Evolutionary conservation across 2,888 invertebrate species (phyloP).

Genomic region (Catocala fraxini): DNA sequence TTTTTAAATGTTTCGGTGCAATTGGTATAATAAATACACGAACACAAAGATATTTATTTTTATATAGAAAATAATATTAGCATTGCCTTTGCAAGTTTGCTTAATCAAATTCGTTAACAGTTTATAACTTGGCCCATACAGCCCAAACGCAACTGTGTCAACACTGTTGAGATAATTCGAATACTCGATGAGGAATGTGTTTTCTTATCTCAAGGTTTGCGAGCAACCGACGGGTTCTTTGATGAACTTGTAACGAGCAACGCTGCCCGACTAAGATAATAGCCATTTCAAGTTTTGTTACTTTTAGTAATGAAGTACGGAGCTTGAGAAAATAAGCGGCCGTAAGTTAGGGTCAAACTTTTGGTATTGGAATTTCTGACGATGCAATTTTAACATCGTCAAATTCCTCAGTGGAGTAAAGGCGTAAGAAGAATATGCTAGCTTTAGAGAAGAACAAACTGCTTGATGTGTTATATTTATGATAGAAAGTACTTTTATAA

Average conservation of each 20-base stretch:
- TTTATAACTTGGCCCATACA: constrained; percentile 42
- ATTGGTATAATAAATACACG: too few relatives aligned
- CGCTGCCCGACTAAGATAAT: constrained; percentile 51
- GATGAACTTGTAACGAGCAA: constrained; percentile 70
- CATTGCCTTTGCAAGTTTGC: background rate
- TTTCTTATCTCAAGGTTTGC: constrained; percentile 80
- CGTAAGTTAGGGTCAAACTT: constrained; percentile 15
- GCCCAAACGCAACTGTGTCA: constrained; percentile 78
- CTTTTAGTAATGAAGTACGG: constrained; percentile 48
- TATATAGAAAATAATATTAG: background rate
- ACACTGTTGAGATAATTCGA: constrained; percentile 81
- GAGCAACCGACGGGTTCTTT: constrained; percentile 70
- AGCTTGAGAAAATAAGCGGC: constrained; percentile 42
- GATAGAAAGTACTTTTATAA: too few relatives aligned
- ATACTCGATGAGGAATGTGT: constrained; percentile 81
- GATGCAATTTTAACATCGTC: constrained; percentile 15
- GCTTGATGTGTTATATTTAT: too few relatives aligned
- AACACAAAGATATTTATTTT: too few relatives aligned
- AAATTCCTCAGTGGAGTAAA: background rate
- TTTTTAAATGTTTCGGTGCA: too few relatives aligned
- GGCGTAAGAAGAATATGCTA: too few relatives aligned
- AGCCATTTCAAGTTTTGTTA: constrained; percentile 54
- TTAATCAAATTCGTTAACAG: constrained; percentile 27
- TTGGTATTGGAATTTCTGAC: constrained; percentile 16
- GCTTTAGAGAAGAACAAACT: too few relatives aligned